A percentile compares a stretch with the other conserved stretches of the same genome.
Evolutionary conservation across 2,797 vertebrate species (phyloP).

Genomic region (Limnodromus scolopaceus): DNA sequence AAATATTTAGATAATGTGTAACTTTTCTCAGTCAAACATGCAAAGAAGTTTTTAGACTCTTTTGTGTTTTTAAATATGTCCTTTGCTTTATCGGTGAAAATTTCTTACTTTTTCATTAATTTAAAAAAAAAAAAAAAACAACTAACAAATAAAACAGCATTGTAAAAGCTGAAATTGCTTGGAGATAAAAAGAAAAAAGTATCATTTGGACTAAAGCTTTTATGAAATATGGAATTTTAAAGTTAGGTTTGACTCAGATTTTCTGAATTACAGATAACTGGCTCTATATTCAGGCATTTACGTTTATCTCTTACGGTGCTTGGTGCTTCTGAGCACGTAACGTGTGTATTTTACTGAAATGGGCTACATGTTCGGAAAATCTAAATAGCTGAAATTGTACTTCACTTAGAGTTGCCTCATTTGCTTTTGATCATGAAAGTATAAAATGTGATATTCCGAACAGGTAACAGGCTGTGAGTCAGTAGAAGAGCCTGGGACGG

Average conservation of each 20-base stretch:
- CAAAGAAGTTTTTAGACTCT: background rate
- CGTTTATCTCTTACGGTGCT: fast-evolving
- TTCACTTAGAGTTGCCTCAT: background rate
- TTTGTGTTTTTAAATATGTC: background rate
- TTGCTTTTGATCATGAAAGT: background rate
- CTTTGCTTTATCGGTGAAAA: background rate
- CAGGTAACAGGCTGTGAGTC: constrained; percentile 41
- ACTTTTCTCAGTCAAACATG: background rate
- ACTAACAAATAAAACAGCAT: background rate
- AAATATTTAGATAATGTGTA: background rate
- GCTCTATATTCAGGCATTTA: background rate
- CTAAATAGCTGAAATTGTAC: constrained; percentile 22
- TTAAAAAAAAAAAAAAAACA: background rate
- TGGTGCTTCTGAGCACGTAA: background rate
- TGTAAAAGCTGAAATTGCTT: background rate
- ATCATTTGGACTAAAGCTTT: background rate
- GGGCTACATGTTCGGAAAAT: constrained; percentile 32
- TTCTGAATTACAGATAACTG: background rate
- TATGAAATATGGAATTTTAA: background rate
- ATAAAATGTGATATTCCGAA: background rate
- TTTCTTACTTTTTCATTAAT: background rate
- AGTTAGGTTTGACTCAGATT: background rate
- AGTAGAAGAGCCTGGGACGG: background rate
- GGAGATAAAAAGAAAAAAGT: background rate
- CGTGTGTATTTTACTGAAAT: background rate